phyloP scores from a whole-genome alignment of 1,140 invertebrate species.

The Trachelipus rathkii region DNA sequence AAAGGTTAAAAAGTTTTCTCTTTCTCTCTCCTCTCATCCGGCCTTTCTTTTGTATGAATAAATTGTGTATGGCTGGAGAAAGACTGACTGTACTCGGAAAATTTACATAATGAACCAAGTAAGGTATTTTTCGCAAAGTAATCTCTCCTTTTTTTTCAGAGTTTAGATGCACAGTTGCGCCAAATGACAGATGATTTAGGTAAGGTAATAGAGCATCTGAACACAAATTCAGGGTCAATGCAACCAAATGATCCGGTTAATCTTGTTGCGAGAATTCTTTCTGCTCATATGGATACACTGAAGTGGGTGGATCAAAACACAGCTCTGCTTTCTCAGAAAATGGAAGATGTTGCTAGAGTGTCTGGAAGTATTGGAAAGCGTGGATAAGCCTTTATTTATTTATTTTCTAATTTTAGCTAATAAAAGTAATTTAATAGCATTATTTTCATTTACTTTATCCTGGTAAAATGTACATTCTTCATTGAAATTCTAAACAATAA shows the following conservation, averaged over 20 bases:
- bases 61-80: no score
- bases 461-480: not conserved
- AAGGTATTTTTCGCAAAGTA: no score
- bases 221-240: constrained; percentile 76
- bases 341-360: constrained; percentile 77
- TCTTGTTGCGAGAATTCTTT: constrained; percentile 70
- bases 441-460: not conserved
- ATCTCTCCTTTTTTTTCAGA: constrained; percentile 57
- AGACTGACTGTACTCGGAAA: no score
- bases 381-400: constrained; percentile 57
- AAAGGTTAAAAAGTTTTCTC: no score
- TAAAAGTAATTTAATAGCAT: not conserved
- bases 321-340: constrained; percentile 65
- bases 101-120: no score
- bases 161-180: constrained; percentile 84
- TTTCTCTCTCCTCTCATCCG: no score
- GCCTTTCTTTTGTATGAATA: no score
- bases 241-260: constrained; percentile 80
- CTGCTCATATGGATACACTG: constrained; percentile 92
- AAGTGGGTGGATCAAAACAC: constrained; percentile 85
- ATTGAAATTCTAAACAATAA: no score
- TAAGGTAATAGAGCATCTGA: constrained; percentile 90
- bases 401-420: not conserved
- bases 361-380: constrained; percentile 64
- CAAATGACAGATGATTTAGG: constrained; percentile 92